Evolutionary conservation across 2,888 invertebrate genomes (phyloP).

Genomic region (Cancer borealis): DNA sequence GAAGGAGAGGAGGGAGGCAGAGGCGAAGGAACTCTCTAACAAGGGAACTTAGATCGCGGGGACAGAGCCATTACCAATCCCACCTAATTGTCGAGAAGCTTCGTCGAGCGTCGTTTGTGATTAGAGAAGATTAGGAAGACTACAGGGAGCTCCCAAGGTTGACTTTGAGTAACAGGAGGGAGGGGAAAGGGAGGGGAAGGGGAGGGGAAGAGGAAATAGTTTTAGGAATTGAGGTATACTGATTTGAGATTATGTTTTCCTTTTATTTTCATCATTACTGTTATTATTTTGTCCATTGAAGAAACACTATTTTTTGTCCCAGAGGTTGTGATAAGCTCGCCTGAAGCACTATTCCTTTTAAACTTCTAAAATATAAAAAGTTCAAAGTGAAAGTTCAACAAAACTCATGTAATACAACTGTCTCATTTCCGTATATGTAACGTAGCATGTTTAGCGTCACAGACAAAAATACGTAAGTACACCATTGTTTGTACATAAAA

Average conservation of each 20-base stretch:
- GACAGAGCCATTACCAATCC: neutral
- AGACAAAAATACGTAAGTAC: no score
- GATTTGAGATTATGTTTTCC: neutral
- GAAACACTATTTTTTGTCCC: neutral
- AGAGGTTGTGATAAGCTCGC: no score
- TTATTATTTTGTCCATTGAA: neutral
- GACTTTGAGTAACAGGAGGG: neutral
- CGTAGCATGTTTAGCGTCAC: no score
- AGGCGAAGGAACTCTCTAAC: conserved; percentile 6
- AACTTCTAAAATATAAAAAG: no score
- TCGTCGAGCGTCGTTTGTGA: neutral
- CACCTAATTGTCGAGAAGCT: neutral
- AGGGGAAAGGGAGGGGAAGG: neutral
- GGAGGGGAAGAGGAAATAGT: neutral
- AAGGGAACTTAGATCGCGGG: neutral
- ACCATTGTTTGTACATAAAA: no score
- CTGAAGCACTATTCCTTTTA: no score
- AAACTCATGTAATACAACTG: no score
- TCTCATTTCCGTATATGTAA: no score
- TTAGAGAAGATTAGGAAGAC: conserved; percentile 23
- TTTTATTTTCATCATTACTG: neutral
- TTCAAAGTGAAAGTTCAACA: no score
- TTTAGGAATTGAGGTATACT: neutral
- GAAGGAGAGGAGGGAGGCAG: neutral
- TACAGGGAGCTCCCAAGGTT: neutral